Conservation (phyloP, 30 jellyfish, hydroid and myxozoan genomes). For the Chrysaora quinquecirrha region DNA sequence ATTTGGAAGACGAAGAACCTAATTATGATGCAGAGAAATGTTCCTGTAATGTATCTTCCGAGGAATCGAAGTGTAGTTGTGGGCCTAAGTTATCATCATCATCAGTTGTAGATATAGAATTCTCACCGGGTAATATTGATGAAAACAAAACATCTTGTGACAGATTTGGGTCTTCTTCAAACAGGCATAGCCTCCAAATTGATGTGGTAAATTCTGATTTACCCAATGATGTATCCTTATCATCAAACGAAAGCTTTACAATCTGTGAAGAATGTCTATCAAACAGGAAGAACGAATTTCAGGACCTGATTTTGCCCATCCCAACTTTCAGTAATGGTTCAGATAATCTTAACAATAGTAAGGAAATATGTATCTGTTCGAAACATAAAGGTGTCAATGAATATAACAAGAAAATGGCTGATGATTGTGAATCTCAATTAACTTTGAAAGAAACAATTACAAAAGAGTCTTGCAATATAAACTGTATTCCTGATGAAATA, state of each 20-base stretch:
- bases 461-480: neutral
- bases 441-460: neutral
- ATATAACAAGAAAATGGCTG: neutral
- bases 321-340: no score
- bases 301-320: neutral
- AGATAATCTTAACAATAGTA: slow-evolving; percentile 8
- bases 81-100: neutral
- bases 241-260: slow-evolving; percentile 11
- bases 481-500: slow-evolving; percentile 71
- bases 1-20: neutral
- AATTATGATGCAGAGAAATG: neutral
- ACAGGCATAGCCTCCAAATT: no score
- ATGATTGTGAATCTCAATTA: neutral
- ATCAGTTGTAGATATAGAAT: no score
- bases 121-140: neutral
- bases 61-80: neutral
- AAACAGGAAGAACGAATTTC: slow-evolving; percentile 49
- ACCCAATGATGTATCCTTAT: neutral
- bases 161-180: no score
- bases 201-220: neutral
- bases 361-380: slow-evolving; percentile 59
- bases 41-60: neutral
- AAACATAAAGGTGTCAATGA: neutral
- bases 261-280: slow-evolving; percentile 54
- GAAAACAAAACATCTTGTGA: no score